Conservation (phyloP, 2,888 invertebrate species). For the Torymus texanus region DNA sequence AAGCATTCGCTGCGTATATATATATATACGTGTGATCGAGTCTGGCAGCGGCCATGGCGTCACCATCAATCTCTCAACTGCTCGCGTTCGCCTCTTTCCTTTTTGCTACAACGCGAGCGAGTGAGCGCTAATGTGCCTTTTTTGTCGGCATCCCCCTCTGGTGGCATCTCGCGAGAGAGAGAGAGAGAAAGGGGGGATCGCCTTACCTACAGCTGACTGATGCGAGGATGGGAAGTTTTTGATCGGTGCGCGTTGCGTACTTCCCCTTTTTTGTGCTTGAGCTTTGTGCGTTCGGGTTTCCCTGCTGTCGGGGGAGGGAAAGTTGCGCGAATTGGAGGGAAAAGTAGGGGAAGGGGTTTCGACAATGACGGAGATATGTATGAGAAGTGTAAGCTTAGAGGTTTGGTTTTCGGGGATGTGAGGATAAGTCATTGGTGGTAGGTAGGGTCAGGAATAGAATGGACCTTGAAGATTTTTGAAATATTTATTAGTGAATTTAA, state of each 20-base stretch:
- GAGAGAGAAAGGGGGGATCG: neutral
- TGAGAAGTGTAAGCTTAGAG: no score
- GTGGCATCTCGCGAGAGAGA: no score
- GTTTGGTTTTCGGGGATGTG: no score
- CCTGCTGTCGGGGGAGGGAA: no score
- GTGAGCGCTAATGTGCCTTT: slow-evolving; percentile 30
- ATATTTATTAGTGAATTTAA: no score
- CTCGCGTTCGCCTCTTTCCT: neutral
- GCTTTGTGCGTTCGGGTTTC: no score
- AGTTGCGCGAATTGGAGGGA: no score
- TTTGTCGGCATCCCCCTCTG: neutral
- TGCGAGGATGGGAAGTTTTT: slow-evolving; percentile 26
- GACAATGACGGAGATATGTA: no score
- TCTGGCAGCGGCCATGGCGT: neutral
- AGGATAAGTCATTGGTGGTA: no score
- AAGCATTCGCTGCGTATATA: slow-evolving; percentile 14
- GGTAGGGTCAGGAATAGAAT: no score
- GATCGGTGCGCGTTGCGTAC: slow-evolving; percentile 17
- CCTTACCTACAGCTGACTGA: slow-evolving; percentile 25
- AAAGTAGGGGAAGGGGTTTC: no score
- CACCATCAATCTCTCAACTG: slow-evolving; percentile 38
- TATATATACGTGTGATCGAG: neutral
- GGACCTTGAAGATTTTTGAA: no score
- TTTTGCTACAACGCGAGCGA: neutral
- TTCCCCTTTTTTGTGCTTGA: neutral